Evolutionary conservation across 2,888 invertebrate species (phyloP).

Genomic region (Drosophila mimetica): DNA sequence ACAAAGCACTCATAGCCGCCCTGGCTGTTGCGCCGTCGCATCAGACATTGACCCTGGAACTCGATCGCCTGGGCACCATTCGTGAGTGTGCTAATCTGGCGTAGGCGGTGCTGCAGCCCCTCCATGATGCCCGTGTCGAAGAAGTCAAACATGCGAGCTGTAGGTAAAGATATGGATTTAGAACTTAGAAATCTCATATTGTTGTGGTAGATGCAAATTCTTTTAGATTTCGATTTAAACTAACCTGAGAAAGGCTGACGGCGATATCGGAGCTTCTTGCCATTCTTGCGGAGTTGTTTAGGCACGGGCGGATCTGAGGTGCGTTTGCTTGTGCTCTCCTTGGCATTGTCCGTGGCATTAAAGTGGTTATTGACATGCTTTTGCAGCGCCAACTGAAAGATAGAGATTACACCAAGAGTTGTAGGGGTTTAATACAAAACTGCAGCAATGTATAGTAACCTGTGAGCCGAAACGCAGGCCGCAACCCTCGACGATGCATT

Average conservation of each 20-base stretch:
- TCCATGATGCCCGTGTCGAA: conserved; percentile 97
- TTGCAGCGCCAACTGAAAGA: conserved; percentile 88
- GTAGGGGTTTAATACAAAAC: not conserved
- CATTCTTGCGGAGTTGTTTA: conserved; percentile 93
- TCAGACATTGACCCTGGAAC: conserved; percentile 89
- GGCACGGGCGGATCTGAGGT: conserved; percentile 90
- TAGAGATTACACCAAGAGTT: not conserved
- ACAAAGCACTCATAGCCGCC: conserved; percentile 90
- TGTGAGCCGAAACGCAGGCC: conserved; percentile 94
- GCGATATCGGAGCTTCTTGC: conserved; percentile 94
- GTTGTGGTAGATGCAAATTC: too few relatives aligned
- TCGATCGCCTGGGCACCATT: conserved; percentile 89
- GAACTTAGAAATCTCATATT: too few relatives aligned
- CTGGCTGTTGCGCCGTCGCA: conserved; percentile 87
- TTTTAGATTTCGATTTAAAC: conserved; percentile 64
- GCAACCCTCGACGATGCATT: conserved; percentile 97
- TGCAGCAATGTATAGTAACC: conserved; percentile 86
- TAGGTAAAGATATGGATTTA: conserved; percentile 67
- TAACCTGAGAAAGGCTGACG: conserved; percentile 95
- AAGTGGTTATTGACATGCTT: conserved; percentile 98
- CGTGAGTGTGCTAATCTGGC: conserved; percentile 87
- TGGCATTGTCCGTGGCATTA: conserved; percentile 85
- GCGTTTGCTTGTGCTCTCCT: conserved; percentile 87
- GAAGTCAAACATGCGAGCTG: conserved; percentile 97
- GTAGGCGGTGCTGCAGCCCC: conserved; percentile 92